phyloP scores from a whole-genome alignment of 2,113 vertebrate species.

The Pseudorectes ferrugineus region DNA sequence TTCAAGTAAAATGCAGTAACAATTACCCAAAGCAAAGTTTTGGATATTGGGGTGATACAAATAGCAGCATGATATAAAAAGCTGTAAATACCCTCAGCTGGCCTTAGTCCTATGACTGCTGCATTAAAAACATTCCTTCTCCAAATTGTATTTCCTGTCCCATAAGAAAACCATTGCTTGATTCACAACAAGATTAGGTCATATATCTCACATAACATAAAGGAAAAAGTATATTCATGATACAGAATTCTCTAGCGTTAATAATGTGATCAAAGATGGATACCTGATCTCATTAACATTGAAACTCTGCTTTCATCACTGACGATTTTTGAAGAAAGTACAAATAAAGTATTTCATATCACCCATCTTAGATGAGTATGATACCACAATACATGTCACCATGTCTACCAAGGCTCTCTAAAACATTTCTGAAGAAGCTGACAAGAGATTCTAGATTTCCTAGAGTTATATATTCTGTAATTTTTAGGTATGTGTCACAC shows the following conservation, averaged over 20 bases:
- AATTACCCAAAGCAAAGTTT: slow-evolving; percentile 1
- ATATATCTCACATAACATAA: neutral
- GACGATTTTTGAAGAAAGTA: neutral
- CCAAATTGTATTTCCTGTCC: neutral
- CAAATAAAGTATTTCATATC: neutral
- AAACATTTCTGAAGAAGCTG: neutral
- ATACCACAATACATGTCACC: neutral
- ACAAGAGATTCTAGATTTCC: neutral
- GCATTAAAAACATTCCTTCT: neutral
- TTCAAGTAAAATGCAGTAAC: neutral
- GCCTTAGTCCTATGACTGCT: neutral
- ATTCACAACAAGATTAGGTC: neutral
- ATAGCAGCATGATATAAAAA: neutral
- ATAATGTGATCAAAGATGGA: neutral
- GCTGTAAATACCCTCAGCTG: neutral
- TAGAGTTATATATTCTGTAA: neutral
- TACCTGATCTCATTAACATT: neutral
- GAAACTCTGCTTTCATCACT: neutral
- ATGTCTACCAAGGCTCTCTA: neutral
- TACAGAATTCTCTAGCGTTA: neutral
- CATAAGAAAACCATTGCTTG: neutral
- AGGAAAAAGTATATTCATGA: neutral
- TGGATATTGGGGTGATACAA: neutral
- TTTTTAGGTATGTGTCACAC: neutral
- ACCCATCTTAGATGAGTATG: neutral